Evolutionary conservation across 2,113 vertebrate genomes (phyloP).

Genomic region (Hippocampus barbouri): DNA sequence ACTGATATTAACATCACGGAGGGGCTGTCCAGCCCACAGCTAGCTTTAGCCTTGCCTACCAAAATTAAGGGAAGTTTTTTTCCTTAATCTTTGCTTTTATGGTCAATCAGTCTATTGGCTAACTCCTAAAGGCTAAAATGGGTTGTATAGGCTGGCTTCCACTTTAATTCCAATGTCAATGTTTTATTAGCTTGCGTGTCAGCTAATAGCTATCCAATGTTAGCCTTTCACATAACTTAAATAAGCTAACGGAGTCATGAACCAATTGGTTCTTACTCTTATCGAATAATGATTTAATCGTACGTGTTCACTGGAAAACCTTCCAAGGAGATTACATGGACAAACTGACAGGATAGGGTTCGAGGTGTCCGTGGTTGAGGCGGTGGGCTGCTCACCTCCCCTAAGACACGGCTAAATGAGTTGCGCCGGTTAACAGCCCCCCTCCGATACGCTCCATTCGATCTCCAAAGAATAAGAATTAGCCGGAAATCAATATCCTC

Average conservation of each 20-base stretch:
- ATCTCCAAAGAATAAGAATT: constrained; percentile 41
- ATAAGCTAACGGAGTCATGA: constrained; percentile 8
- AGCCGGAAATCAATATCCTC: constrained; percentile 28
- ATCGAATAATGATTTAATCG: neutral
- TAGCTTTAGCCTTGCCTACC: constrained; percentile 52
- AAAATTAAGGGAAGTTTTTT: constrained; percentile 39
- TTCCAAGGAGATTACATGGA: neutral
- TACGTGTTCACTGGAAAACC: neutral
- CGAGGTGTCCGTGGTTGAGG: constrained; percentile 32
- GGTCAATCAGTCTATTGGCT: constrained; percentile 9
- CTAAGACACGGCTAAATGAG: constrained; percentile 52
- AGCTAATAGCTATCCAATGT: constrained; percentile 52
- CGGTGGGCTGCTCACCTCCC: constrained; percentile 52
- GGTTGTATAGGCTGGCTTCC: constrained; percentile 46
- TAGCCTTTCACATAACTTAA: constrained; percentile 47
- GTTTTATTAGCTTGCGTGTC: constrained; percentile 56
- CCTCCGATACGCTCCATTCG: constrained; percentile 26
- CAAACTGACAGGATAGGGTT: constrained; percentile 3
- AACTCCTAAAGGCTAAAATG: constrained; percentile 29
- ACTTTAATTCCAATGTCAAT: constrained; percentile 47
- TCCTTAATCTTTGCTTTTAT: constrained; percentile 24
- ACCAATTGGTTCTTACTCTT: neutral
- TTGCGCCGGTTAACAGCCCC: constrained; percentile 46
- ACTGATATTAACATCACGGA: constrained; percentile 59
- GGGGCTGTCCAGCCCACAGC: constrained; percentile 53